phyloP scores from a whole-genome alignment of 2,113 vertebrate species.

The Bambusicola thoracicus region DNA sequence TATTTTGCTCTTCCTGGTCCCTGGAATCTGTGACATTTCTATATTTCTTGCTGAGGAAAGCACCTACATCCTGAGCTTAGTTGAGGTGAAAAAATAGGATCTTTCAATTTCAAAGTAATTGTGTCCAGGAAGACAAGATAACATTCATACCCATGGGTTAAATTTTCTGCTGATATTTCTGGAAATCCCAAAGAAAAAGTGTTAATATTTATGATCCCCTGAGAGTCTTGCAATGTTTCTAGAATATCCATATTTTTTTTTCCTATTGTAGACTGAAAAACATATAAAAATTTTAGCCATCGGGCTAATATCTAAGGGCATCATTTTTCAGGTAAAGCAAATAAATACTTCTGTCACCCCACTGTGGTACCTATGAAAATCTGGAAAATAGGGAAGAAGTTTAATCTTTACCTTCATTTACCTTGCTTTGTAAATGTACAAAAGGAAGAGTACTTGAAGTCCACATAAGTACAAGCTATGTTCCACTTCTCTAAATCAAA shows the following conservation, averaged over 20 bases:
- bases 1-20: background rate
- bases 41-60: background rate
- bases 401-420: background rate
- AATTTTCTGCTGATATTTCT: background rate
- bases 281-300: background rate
- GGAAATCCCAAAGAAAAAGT: background rate
- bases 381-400: background rate
- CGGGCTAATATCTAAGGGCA: background rate
- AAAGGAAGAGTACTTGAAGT: background rate
- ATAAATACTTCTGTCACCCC: background rate
- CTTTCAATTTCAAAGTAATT: background rate
- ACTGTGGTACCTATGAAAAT: background rate
- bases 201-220: background rate
- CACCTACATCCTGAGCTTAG: background rate
- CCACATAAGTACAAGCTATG: background rate
- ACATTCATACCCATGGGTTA: background rate
- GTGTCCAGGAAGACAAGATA: background rate
- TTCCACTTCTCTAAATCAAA: background rate
- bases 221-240: background rate
- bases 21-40: background rate
- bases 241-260: background rate
- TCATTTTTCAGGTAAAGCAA: background rate
- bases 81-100: background rate
- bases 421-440: background rate
- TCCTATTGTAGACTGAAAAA: background rate